These are phyloP conservation scores for Crypturellus undulatus DNA, from an alignment of 2,113 vertebrate species.

Conservation along the genomic window DNA sequence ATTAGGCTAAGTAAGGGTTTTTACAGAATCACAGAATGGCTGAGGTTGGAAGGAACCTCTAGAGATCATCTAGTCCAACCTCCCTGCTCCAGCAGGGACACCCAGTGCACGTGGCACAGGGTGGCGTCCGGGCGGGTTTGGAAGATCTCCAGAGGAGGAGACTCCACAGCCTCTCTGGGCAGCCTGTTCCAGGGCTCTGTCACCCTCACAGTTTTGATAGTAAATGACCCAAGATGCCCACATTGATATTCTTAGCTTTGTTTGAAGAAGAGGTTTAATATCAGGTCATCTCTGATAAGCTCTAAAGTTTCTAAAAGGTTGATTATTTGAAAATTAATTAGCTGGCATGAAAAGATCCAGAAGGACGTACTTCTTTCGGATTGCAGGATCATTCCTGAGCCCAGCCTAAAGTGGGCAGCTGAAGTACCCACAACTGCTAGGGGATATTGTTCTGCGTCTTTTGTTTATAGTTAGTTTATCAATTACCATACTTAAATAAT, in stretches of 20 bases:
- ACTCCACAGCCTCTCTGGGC: too few relatives aligned
- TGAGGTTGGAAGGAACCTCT: too few relatives aligned
- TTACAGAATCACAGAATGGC: not conserved
- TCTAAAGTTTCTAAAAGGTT: conserved; percentile 17
- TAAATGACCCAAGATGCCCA: not conserved
- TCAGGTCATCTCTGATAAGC: not conserved
- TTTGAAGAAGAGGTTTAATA: not conserved
- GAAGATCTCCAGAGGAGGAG: too few relatives aligned
- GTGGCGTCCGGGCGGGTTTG: too few relatives aligned
- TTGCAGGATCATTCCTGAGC: not conserved
- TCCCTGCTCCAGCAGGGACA: too few relatives aligned
- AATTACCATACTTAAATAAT: not conserved
- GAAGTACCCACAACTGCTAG: not conserved
- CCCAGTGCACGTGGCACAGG: too few relatives aligned
- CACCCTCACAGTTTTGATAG: not conserved
- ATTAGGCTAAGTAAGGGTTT: not conserved
- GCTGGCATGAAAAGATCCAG: not conserved
- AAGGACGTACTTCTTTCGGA: not conserved
- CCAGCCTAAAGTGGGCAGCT: not conserved
- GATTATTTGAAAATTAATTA: not conserved
- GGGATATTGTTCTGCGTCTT: not conserved
- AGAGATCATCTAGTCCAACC: too few relatives aligned
- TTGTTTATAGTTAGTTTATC: not conserved
- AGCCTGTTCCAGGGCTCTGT: too few relatives aligned
- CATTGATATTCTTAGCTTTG: not conserved